Evolutionary conservation across 2,888 invertebrate species (phyloP), one percentile per base, ranked within the genome.

Genomic region (Drosophila mimetica): DNA sequence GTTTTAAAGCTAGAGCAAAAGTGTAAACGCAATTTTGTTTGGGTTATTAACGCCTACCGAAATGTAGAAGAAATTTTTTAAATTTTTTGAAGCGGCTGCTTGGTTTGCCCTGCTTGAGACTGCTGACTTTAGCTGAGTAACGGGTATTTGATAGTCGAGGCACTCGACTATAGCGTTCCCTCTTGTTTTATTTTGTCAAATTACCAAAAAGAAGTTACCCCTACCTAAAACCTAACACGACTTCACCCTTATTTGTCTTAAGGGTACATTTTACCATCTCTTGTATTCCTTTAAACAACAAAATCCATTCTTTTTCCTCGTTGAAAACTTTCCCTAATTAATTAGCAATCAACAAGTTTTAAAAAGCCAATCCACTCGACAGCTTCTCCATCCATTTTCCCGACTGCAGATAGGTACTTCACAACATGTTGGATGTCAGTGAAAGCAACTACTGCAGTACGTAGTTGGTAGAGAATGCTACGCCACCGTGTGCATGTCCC

Each of bases 281-380:
- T 39, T 39, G 3, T 4, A 11, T 18, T 7, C 36, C 13, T 5
- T 13, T 39, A 11, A 18, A n/a, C n/a, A n/a, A n/a, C n/a, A n/a
- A n/a, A n/a, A 41, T 20, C 9, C 13, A 13, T 22, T 25, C 7
- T 25, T 25, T 6, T 13, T 3, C 46, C 28, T 30, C 7, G 7
- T 13, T 11, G 46, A 69, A 64, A 74, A 77, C 67, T 77, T 54
- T 28, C 32, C 69, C 47, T 76, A 67, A 79, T 79, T 71, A 79
- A 81, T 85, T 70, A 69, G 53, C 51, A 76, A 71, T 74, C 66
- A 81, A 81, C 74, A 74, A 77, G 47, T 72, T 79, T 64, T 34
- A 32, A 16, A 55, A 47, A 66, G 16, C 39, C 39, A 50, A 42
- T 37, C 37, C 57, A 42, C 58, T 52, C n/a, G 30, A 25, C 16